These are phyloP conservation scores for Schizaphis graminum DNA, from an alignment of 2,888 invertebrate species.

Conservation along the genomic window DNA sequence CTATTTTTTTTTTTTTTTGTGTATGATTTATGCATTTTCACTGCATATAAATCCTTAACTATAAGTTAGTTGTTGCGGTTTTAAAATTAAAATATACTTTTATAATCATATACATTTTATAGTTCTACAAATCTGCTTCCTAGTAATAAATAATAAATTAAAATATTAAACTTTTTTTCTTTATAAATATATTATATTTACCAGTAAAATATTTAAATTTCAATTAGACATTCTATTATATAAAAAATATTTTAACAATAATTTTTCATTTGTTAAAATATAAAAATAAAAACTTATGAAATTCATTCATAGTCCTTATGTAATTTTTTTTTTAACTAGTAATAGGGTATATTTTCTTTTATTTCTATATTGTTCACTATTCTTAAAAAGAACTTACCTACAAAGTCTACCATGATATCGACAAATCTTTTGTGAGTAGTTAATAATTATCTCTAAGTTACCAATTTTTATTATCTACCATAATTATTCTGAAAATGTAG, in stretches of 20 bases:
- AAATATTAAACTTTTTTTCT: background rate
- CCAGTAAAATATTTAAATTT: conserved; percentile 53
- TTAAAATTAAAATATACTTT: background rate
- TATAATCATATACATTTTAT: background rate
- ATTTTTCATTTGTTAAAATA: conserved; percentile 5
- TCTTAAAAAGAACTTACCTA: conserved; percentile 49
- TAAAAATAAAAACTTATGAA: background rate
- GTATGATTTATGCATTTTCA: too few relatives aligned
- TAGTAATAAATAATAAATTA: conserved; percentile 19
- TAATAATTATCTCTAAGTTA: conserved; percentile 37
- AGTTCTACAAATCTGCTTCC: conserved; percentile 19
- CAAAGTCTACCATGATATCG: conserved; percentile 50
- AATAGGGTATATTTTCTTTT: conserved; percentile 27
- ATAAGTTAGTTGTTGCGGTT: too few relatives aligned
- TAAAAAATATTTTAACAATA: background rate
- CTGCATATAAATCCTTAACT: too few relatives aligned
- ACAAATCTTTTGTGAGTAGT: conserved; percentile 62
- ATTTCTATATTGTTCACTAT: conserved; percentile 45
- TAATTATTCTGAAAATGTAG: conserved; percentile 53
- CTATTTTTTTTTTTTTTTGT: too few relatives aligned
- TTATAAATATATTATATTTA: background rate
- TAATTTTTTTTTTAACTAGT: conserved; percentile 17
- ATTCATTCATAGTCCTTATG: background rate
- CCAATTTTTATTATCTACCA: conserved; percentile 38
- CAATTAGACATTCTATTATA: conserved; percentile 1